Percentiles rank a stretch among this genome's conserved stretches.
These are phyloP conservation scores for Corydoras maculifer DNA, from an alignment of 2,113 vertebrate genomes.

Conservation along the genomic window DNA sequence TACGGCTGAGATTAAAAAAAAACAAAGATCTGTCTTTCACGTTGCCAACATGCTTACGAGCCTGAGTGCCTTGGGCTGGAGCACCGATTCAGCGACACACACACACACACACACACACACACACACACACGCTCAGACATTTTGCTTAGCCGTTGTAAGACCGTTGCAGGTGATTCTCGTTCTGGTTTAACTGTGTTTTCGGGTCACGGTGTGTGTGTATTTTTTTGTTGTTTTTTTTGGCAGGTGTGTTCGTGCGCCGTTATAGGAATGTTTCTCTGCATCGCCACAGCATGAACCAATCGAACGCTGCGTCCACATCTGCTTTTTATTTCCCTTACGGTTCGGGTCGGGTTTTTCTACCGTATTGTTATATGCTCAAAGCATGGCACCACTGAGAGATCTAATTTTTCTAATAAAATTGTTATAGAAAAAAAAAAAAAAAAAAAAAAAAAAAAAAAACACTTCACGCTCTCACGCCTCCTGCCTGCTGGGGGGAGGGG, in stretches of 20 bases:
- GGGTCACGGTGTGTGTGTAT: conserved; percentile 51
- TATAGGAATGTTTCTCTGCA: conserved; percentile 68
- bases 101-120: conserved; percentile 14
- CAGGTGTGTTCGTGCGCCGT: conserved; percentile 72
- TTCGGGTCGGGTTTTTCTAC: conserved; percentile 72
- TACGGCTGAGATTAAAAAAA: neutral
- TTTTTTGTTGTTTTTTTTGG: conserved; percentile 33
- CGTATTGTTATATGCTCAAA: conserved; percentile 76
- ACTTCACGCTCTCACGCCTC: no score
- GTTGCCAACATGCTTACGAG: conserved; percentile 75
- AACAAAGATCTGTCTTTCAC: conserved; percentile 47
- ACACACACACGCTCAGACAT: conserved; percentile 18
- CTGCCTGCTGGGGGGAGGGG: no score
- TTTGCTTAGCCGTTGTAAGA: conserved; percentile 57
- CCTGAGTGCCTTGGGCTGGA: conserved; percentile 81
- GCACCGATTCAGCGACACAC: conserved; percentile 54
- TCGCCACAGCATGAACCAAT: conserved; percentile 70
- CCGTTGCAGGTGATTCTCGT: conserved; percentile 43
- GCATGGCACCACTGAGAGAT: conserved; percentile 74
- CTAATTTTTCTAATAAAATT: conserved; percentile 80
- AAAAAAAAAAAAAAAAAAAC: no score
- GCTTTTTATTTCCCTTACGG: conserved; percentile 66
- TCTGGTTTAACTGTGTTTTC: conserved; percentile 59
- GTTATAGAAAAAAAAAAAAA: conserved; percentile 55
- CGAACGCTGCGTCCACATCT: conserved; percentile 63